A percentile compares a stretch with the other conserved stretches of the same genome.
Conservation (phyloP, 2,113 vertebrate genomes). For the Cyprinodon tularosa region DNA sequence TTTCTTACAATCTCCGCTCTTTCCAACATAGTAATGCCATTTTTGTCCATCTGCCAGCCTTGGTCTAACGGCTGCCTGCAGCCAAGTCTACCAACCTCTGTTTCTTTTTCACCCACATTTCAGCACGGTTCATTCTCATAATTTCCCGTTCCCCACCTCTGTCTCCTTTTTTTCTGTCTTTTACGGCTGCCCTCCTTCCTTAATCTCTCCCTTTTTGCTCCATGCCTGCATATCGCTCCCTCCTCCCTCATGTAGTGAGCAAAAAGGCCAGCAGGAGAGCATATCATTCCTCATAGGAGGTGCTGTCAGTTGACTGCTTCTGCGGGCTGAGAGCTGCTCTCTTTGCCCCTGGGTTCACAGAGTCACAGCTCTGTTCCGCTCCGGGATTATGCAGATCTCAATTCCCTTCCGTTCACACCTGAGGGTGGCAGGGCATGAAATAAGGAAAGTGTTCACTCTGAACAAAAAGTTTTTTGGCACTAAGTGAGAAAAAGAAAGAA, state of each 20-base stretch:
- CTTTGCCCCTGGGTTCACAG: conserved; percentile 46
- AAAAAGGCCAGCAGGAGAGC: conserved; percentile 34
- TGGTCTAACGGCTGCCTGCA: conserved; percentile 26
- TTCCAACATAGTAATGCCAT: conserved; percentile 29
- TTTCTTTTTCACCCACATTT: conserved; percentile 31
- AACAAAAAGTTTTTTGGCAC: conserved; percentile 66
- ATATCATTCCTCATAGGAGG: conserved; percentile 65
- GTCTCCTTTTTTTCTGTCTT: conserved; percentile 33
- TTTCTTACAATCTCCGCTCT: conserved; percentile 1
- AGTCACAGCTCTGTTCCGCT: conserved; percentile 60
- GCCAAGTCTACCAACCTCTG: conserved; percentile 55
- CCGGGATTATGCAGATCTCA: conserved; percentile 77
- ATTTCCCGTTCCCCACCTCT: conserved; percentile 11
- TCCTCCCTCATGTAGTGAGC: conserved; percentile 3
- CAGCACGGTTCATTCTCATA: conserved; percentile 21
- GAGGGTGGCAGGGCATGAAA: conserved; percentile 79
- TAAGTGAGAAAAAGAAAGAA: conserved; percentile 20
- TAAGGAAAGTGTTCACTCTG: conserved; percentile 67
- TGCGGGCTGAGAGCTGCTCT: conserved; percentile 53
- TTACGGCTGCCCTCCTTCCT: conserved; percentile 24
- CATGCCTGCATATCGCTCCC: neutral
- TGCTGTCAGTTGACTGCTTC: conserved; percentile 58
- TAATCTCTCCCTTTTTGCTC: neutral
- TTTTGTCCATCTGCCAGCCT: conserved; percentile 49
- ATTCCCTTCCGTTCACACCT: conserved; percentile 74